Evolutionary conservation across 2,797 vertebrate genomes (phyloP), one percentile per base, ranked within the genome.

Genomic region (Falco berigora): DNA sequence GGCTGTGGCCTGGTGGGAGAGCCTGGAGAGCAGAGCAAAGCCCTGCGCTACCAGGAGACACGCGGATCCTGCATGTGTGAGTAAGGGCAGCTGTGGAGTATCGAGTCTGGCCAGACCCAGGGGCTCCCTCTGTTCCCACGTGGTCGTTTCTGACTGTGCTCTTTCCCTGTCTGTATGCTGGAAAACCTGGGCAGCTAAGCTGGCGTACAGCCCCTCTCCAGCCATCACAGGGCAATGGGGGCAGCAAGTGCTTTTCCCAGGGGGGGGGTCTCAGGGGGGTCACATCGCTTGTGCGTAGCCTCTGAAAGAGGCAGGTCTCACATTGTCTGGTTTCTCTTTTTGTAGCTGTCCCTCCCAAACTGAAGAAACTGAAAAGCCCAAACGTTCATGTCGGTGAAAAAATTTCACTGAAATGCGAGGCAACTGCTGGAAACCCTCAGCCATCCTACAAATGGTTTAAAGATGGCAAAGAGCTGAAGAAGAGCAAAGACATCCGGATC

Each of bases 401-500:
- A 97, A 98, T 99, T 89, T 98, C 97, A 5, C 98, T 99, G 90
- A 99, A 99, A 98, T 99, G 99, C 25, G 99, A 99, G 98, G 99
- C 98, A 2, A 97, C 96, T 21, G 98, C 98, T 6, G 99, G 99
- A 67, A 98, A 98, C 97, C 98, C 99, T 93, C 91, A 96, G 92
- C 99, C 98, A 2, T 98, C 98, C 97, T 99, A 99, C 98, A 99
- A 96, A 72, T 99, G 99, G 99, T 99, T 99, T 98, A 99, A 99
- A 98, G 99, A 99, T 19, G 99, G 99, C 96, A 99, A 97, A 94
- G 98, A 99, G 96, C 98, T 99, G 97, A 99, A 99, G 98, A 99
- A 98, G 97, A 99, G 98, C 97, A 98, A 98, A 90, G 98, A 98
- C 97, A 98, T 99, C 96, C 98, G 98, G 97, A 99, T 99, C 98